A percentile compares a stretch with the other conserved stretches of the same genome.
phyloP scores from a whole-genome alignment of 1,140 invertebrate genomes.

The Aradophagus sp. region DNA sequence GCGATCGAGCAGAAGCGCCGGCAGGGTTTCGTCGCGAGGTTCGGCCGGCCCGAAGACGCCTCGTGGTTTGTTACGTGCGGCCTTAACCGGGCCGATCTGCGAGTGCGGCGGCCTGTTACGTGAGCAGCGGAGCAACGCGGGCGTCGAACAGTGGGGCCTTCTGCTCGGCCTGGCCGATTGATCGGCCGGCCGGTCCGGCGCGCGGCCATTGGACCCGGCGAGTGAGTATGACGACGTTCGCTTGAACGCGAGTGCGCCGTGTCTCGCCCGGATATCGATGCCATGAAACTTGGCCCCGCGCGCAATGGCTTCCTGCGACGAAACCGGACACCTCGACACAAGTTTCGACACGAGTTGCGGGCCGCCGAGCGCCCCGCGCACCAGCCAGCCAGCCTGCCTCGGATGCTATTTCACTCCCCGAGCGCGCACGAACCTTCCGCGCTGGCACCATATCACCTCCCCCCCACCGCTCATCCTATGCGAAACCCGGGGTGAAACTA shows the following conservation, averaged over 20 bases:
- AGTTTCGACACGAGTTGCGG: constrained; percentile 39
- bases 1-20: constrained; percentile 6
- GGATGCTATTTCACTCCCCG: constrained; percentile 52
- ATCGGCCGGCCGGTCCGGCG: neutral
- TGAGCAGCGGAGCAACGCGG: neutral
- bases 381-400: constrained; percentile 19
- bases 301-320: constrained; percentile 46
- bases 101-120: neutral
- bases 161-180: no score
- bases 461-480: no score
- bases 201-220: neutral
- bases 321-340: constrained; percentile 48
- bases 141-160: no score
- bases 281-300: constrained; percentile 24
- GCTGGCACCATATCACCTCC: no score
- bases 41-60: no score
- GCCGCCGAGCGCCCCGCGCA: constrained; percentile 38
- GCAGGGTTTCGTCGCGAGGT: constrained; percentile 7
- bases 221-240: constrained; percentile 1
- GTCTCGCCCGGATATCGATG: constrained; percentile 48
- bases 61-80: no score
- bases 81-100: no score
- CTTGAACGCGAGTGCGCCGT: neutral
- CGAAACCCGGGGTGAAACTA: constrained; percentile 9
- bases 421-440: no score